Percentiles rank a stretch among this genome's conserved stretches.
Evolutionary conservation across 1,140 invertebrate genomes (phyloP).

Genomic region (Popillia japonica): DNA sequence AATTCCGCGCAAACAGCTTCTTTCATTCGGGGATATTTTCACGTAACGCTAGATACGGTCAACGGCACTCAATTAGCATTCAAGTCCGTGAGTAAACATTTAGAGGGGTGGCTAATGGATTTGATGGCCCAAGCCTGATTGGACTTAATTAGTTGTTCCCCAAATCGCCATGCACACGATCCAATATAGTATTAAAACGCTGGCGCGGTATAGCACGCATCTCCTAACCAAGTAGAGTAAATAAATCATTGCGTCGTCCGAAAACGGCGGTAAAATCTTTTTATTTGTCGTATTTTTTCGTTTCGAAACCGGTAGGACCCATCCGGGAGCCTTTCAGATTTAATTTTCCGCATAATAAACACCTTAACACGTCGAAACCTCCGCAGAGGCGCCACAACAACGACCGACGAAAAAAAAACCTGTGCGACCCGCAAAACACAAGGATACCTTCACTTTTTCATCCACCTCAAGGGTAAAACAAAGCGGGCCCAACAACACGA

Average conservation of each 20-base stretch:
- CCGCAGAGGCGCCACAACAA: background rate
- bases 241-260: no score
- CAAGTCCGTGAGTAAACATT: conserved; percentile 59
- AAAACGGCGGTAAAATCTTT: no score
- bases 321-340: background rate
- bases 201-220: no score
- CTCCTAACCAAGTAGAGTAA: no score
- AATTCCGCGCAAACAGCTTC: no score
- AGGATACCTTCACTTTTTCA: background rate
- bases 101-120: conserved; percentile 60
- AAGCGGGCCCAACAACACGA: background rate
- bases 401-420: background rate
- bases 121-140: conserved; percentile 63
- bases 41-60: conserved; percentile 47
- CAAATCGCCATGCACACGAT: background rate
- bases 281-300: no score
- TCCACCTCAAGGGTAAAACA: background rate
- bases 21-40: no score
- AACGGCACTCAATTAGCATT: conserved; percentile 59
- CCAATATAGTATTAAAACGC: no score
- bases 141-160: conserved; percentile 64
- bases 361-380: background rate
- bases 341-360: background rate
- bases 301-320: no score
- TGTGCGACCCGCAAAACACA: background rate